Percentiles rank a stretch among this genome's conserved stretches.
phyloP scores from a whole-genome alignment of 2,113 vertebrate species.

The Phalacrocorax brasilianus region DNA sequence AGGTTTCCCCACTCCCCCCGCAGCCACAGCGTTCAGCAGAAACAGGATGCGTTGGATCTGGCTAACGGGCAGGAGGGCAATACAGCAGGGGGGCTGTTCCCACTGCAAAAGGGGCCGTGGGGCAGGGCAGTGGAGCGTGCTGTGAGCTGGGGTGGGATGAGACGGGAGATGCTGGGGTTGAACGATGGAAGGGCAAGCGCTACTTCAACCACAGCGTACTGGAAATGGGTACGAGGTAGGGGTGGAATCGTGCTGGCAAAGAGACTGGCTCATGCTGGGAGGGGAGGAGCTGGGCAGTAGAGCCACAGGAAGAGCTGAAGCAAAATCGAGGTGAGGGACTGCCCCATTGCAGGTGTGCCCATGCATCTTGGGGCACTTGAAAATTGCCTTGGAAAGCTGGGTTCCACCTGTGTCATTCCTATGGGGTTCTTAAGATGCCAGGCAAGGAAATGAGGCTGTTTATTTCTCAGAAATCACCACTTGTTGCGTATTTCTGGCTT shows the following conservation, averaged over 20 bases:
- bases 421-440: not conserved
- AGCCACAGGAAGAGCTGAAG: not conserved
- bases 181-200: not conserved
- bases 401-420: not conserved
- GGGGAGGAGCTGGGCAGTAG: not conserved
- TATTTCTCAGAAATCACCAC: not conserved
- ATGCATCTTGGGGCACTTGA: accelerated
- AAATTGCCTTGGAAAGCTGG: not conserved
- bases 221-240: not conserved
- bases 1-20: not conserved
- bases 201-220: not conserved
- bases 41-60: not conserved
- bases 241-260: accelerated
- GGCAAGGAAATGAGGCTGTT: not conserved
- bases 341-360: accelerated
- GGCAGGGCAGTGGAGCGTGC: not conserved
- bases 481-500: not conserved
- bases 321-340: accelerated
- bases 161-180: not conserved
- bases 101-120: not conserved
- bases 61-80: not conserved
- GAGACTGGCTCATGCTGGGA: not conserved
- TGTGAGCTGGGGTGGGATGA: not conserved
- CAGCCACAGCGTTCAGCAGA: not conserved
- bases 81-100: not conserved